These are phyloP conservation scores for Merodon equestris DNA, from an alignment of 2,888 invertebrate genomes.

Conservation along the genomic window DNA sequence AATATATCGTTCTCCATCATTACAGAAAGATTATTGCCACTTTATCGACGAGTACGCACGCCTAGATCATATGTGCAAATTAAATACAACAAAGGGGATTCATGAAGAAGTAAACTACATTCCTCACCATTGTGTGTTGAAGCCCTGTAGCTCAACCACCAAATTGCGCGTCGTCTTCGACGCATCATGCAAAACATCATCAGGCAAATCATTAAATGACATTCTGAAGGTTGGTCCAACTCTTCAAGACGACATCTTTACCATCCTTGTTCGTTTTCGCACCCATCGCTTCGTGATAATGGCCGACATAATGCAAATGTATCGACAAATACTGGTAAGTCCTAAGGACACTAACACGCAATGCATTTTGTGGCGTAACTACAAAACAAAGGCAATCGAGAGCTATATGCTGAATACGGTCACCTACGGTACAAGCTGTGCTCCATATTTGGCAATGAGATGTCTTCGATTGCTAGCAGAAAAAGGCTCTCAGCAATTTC, in stretches of 20 bases:
- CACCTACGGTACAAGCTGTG: conserved; percentile 34
- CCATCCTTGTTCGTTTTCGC: conserved; percentile 24
- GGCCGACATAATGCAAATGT: conserved; percentile 21
- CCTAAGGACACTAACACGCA: conserved; percentile 4
- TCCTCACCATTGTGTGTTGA: conserved; percentile 36
- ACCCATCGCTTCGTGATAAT: conserved; percentile 19
- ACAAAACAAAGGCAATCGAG: conserved; percentile 19
- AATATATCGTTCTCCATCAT: conserved; percentile 27
- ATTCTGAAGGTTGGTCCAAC: conserved; percentile 34
- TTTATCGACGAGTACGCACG: conserved; percentile 21
- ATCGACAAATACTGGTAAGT: conserved; percentile 24
- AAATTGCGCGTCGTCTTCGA: conserved; percentile 16
- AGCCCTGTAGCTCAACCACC: conserved; percentile 10
- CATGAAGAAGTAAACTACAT: conserved; percentile 18
- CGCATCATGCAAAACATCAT: conserved; percentile 1
- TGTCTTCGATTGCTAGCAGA: conserved; percentile 19
- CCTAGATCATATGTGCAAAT: conserved; percentile 15
- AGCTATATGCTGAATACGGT: conserved; percentile 39
- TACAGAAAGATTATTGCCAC: conserved; percentile 23
- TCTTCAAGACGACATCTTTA: conserved; percentile 38
- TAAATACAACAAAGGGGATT: conserved; percentile 23
- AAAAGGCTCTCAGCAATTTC: conserved; percentile 1
- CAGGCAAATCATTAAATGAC: conserved; percentile 26
- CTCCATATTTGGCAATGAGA: conserved; percentile 27
- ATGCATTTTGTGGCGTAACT: conserved; percentile 31